A percentile compares a stretch with the other conserved stretches of the same genome.
phyloP scores from a whole-genome alignment of 1,140 invertebrate genomes.

The Lanistes nyassanus region DNA sequence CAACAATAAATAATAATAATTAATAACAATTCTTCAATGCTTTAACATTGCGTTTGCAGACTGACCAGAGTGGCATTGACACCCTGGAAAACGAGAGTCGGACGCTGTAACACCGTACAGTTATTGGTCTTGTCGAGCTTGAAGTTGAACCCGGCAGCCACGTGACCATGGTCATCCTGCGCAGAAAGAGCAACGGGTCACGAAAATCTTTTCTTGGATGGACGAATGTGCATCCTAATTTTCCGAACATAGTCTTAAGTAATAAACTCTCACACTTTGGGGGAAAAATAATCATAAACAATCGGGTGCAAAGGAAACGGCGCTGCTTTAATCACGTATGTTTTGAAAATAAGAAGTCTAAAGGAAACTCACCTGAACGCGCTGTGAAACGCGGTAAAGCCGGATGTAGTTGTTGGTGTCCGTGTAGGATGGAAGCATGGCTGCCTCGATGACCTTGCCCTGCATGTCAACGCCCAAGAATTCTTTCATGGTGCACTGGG shows the following conservation, averaged over 20 bases:
- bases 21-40: too few relatives aligned
- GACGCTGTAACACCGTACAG: conserved; percentile 33
- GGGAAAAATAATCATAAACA: too few relatives aligned
- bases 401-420: conserved; percentile 28
- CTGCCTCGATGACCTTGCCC: conserved; percentile 74
- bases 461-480: conserved; percentile 74
- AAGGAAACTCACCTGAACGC: conserved; percentile 38
- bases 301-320: too few relatives aligned
- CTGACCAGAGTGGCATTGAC: conserved; percentile 26
- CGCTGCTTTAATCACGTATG: too few relatives aligned
- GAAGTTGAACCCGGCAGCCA: conserved; percentile 81
- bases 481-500: conserved; percentile 49
- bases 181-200: too few relatives aligned
- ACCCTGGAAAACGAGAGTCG: conserved; percentile 47
- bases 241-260: too few relatives aligned
- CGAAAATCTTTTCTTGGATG: too few relatives aligned
- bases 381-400: conserved; percentile 46
- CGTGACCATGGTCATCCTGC: conserved; percentile 81
- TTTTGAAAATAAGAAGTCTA: too few relatives aligned
- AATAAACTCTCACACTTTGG: too few relatives aligned
- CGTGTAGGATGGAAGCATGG: conserved; percentile 70
- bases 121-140: conserved; percentile 48
- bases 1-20: too few relatives aligned
- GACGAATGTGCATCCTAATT: too few relatives aligned
- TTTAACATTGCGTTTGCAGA: too few relatives aligned